A percentile compares a stretch with the other conserved stretches of the same genome.
Conservation (phyloP, 2,888 invertebrate species). For the Acrobasis suavella region DNA sequence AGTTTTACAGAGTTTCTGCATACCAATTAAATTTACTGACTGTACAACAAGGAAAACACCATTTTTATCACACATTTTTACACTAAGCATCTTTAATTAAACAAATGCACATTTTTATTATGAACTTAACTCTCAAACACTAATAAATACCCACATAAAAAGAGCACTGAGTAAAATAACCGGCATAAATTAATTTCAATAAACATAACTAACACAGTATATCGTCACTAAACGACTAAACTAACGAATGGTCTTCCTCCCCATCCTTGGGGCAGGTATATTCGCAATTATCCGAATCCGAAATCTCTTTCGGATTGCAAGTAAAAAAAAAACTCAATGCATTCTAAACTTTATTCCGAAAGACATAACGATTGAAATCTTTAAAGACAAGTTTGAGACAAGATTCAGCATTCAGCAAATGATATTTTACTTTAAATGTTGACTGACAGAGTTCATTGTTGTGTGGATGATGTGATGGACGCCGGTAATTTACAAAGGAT, state of each 20-base stretch:
- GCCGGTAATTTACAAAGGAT: slow-evolving; percentile 55
- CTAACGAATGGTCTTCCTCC: slow-evolving; percentile 39
- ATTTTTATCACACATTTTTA: no score
- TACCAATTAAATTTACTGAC: no score
- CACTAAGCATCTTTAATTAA: no score
- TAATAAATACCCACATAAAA: background rate
- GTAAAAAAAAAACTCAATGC: slow-evolving; percentile 35
- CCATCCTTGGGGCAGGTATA: slow-evolving; percentile 62
- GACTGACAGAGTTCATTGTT: slow-evolving; percentile 43
- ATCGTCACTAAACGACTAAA: slow-evolving; percentile 37
- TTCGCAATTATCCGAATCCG: slow-evolving; percentile 59
- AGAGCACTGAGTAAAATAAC: background rate
- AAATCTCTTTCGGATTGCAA: slow-evolving; percentile 50
- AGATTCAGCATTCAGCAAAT: slow-evolving; percentile 24
- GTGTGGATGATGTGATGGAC: slow-evolving; percentile 35
- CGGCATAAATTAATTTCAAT: background rate
- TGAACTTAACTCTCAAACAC: background rate
- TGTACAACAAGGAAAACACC: no score
- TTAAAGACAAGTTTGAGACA: background rate
- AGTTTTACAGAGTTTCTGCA: no score
- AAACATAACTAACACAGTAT: slow-evolving; percentile 30
- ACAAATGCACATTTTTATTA: background rate
- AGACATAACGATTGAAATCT: slow-evolving; percentile 3
- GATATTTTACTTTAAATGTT: slow-evolving; percentile 44
- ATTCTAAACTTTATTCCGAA: slow-evolving; percentile 29